These are phyloP conservation scores for Smittia aterrima DNA, from an alignment of 2,888 invertebrate species.

Conservation along the genomic window DNA sequence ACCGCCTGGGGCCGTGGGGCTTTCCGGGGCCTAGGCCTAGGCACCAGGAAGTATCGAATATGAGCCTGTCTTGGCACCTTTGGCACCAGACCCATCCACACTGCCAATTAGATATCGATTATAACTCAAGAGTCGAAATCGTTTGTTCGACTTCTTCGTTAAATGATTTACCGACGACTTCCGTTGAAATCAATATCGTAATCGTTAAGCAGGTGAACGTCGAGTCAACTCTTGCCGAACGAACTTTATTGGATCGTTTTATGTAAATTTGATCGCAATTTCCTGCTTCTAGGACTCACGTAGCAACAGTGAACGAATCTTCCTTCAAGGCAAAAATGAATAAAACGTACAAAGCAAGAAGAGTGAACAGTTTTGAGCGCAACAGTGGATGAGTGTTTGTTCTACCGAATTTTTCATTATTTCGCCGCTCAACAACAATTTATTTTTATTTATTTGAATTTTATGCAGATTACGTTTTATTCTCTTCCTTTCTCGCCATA, in stretches of 20 bases:
- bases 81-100: too few relatives aligned
- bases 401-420: constrained; percentile 4
- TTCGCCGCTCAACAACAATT: constrained; percentile 8
- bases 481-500: not conserved
- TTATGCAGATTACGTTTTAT: constrained; percentile 33
- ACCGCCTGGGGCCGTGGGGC: too few relatives aligned
- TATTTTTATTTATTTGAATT: constrained; percentile 37
- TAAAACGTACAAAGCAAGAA: not conserved
- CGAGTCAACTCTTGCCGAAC: not conserved
- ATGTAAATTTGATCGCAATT: constrained; percentile 7
- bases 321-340: not conserved
- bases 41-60: too few relatives aligned
- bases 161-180: too few relatives aligned
- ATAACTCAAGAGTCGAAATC: too few relatives aligned
- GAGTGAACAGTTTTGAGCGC: not conserved
- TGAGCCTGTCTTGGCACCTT: too few relatives aligned
- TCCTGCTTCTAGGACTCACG: not conserved
- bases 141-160: too few relatives aligned
- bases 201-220: too few relatives aligned
- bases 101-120: too few relatives aligned
- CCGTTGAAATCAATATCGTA: not conserved
- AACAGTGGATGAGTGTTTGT: not conserved
- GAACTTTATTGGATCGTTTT: not conserved
- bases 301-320: not conserved
- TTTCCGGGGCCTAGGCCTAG: too few relatives aligned